phyloP scores from a whole-genome alignment of 2,797 vertebrate genomes.

The Echiichthys vipera region DNA sequence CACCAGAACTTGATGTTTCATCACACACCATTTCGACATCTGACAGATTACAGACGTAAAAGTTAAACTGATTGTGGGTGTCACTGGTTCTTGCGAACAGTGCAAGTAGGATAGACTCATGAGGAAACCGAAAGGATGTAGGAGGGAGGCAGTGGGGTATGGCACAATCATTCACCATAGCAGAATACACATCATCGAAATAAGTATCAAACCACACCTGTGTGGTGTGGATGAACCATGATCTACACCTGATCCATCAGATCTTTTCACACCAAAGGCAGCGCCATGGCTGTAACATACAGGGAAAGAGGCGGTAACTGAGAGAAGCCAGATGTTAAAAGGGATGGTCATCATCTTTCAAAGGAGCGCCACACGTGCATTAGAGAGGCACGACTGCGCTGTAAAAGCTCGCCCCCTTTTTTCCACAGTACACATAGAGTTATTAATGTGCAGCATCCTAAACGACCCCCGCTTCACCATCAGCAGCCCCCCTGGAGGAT shows the following conservation, averaged over 20 bases:
- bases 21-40: constrained; percentile 19
- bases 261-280: constrained; percentile 43
- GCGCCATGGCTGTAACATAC: background rate
- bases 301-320: constrained; percentile 32
- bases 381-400: background rate
- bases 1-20: constrained; percentile 8
- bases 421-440: constrained; percentile 7
- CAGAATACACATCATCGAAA: constrained; percentile 5
- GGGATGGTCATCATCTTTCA: constrained; percentile 15
- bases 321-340: constrained; percentile 35
- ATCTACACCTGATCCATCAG: background rate
- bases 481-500: constrained; percentile 3
- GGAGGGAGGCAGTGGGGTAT: background rate
- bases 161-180: constrained; percentile 2
- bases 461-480: constrained; percentile 10
- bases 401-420: constrained; percentile 4
- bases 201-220: constrained; percentile 9
- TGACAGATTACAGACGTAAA: constrained; percentile 23
- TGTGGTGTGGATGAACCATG: background rate
- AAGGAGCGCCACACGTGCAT: constrained; percentile 8
- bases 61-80: constrained; percentile 13
- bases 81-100: constrained; percentile 17
- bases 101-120: background rate
- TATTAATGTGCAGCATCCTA: constrained; percentile 40
- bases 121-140: background rate